Base-by-base conservation (phyloP, 2,113 vertebrate species). In the Plecturocebus donacophilus region DNA sequence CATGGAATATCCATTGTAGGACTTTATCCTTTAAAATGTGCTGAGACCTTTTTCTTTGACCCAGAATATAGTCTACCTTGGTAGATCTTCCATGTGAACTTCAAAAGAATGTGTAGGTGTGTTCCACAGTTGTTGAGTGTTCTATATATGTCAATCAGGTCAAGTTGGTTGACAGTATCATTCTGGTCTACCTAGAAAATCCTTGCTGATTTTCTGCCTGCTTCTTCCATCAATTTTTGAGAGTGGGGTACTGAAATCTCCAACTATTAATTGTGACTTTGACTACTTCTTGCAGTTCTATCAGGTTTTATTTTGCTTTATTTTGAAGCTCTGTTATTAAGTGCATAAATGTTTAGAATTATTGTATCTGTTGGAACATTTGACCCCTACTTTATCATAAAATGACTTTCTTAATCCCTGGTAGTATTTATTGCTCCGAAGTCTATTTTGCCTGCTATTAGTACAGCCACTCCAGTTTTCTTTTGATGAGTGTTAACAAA, bases 361-460 rank as follows among this genome's bases (percentile, higher is more conserved):
- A 35, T 23, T 92, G 66, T 30, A 6, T 79, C 23, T 32, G 47
- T 32, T 85, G 54, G 80, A 95, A 66, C 73, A 96, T 66, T 1
- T 81, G 13, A 95, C 1, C 30, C 47, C 40, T 93, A 76, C 52
- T 88, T 84, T 90, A 87, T 85, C 73, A 80, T n/a, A 25, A 86
- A 80, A 95, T 76, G 27, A 54, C 27, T 83, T 75, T 61, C 25
- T 91, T 82, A 66, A 58, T 77, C 8, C 12, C 38, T 45, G 47
- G 21, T 80, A 91, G 38, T 73, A 86, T 30, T 92, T 68, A 77
- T 84, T 83, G 35, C 47, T 89, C 61, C 21, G 25, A 92, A 84
- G 64, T 56, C 71, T 79, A 77, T 68, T 94, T 64, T 96, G 85
- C 27, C 86, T 96, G 54, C 40, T 82, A 82, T 82, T 82, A 91